These are phyloP conservation scores for Pseudomyrmex pallidus DNA, from an alignment of 1,140 invertebrate genomes.

Conservation along the genomic window DNA sequence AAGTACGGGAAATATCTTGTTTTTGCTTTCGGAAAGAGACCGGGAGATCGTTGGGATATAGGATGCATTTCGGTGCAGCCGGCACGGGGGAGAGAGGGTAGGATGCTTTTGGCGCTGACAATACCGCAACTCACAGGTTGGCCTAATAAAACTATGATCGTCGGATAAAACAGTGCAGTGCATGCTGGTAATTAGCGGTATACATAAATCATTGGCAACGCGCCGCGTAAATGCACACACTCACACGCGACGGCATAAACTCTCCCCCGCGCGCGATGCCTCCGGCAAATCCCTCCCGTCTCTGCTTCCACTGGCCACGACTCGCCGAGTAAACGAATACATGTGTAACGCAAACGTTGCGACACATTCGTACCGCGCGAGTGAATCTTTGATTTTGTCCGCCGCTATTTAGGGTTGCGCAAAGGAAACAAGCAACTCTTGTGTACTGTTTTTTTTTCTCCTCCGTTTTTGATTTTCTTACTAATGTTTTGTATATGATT, in stretches of 20 bases:
- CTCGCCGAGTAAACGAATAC: constrained; percentile 50
- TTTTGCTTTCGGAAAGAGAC: neutral
- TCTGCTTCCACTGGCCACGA: neutral
- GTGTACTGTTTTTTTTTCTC: neutral
- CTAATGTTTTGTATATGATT: neutral
- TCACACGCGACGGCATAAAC: constrained; percentile 30
- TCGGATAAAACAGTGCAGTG: constrained; percentile 82
- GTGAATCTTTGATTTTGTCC: constrained; percentile 23
- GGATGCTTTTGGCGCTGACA: constrained; percentile 78
- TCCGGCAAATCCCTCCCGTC: constrained; percentile 12
- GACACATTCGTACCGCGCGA: constrained; percentile 19
- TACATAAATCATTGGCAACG: constrained; percentile 84
- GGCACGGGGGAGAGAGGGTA: constrained; percentile 50
- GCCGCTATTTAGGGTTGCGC: neutral
- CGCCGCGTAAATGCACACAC: constrained; percentile 79
- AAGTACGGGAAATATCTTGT: neutral
- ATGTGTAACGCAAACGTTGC: constrained; percentile 53
- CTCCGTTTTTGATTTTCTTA: no score
- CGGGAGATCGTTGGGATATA: neutral
- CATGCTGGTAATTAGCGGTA: constrained; percentile 84
- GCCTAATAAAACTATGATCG: constrained; percentile 84
- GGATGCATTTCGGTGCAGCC: constrained; percentile 67
- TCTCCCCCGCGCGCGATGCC: constrained; percentile 37
- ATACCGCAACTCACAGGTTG: constrained; percentile 82
- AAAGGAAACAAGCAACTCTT: neutral